phyloP scores from a whole-genome alignment of 2,113 vertebrate species.

The Lasiurus cinereus region DNA sequence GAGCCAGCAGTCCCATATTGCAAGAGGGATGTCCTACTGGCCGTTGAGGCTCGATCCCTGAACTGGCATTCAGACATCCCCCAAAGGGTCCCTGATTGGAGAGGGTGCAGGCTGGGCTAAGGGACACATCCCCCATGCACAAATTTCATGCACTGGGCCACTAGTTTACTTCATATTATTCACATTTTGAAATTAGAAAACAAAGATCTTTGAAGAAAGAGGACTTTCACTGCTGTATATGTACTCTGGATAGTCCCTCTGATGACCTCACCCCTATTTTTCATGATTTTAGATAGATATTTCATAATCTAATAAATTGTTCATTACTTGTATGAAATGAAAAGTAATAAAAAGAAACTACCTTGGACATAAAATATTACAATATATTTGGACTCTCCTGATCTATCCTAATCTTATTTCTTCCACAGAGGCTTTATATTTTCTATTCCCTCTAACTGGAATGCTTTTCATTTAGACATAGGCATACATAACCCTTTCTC shows the following conservation, averaged over 20 bases:
- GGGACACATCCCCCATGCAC: no score
- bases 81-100: no score
- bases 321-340: neutral
- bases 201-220: neutral
- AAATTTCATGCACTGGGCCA: no score
- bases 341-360: slow-evolving; percentile 30
- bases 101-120: no score
- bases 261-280: neutral
- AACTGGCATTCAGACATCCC: no score
- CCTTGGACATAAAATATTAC: neutral
- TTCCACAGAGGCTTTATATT: neutral
- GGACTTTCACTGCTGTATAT: neutral
- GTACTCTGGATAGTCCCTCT: neutral
- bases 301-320: slow-evolving; percentile 6
- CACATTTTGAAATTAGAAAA: slow-evolving; percentile 36
- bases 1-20: no score
- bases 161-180: neutral
- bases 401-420: neutral
- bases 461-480: neutral
- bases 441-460: neutral
- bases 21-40: no score
- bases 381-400: slow-evolving; percentile 46
- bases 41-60: no score
- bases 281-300: neutral
- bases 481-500: neutral